Evolutionary conservation across 1,140 invertebrate species (phyloP).

Genomic region (Sminthurinus signatus): DNA sequence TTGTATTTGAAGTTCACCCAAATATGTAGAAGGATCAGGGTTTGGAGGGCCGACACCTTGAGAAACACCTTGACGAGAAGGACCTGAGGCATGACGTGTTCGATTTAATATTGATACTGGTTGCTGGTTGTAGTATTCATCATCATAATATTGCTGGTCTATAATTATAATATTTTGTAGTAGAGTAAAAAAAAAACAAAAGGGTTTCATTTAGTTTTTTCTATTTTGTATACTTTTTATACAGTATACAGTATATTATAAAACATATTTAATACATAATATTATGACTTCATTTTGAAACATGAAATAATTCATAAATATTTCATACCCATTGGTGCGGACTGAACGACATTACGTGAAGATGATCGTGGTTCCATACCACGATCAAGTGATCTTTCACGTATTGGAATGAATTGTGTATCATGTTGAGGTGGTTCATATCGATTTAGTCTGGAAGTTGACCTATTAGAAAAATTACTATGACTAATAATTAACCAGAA

Average conservation of each 20-base stretch:
- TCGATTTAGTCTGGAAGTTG: slow-evolving; percentile 34
- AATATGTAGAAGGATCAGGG: slow-evolving; percentile 52
- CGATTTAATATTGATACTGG: slow-evolving; percentile 31
- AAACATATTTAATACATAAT: too few relatives aligned
- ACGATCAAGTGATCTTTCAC: slow-evolving; percentile 25
- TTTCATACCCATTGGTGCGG: slow-evolving; percentile 6
- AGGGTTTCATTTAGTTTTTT: too few relatives aligned
- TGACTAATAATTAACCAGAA: too few relatives aligned
- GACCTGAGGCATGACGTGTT: slow-evolving; percentile 20
- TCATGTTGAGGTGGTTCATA: slow-evolving; percentile 25
- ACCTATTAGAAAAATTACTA: too few relatives aligned
- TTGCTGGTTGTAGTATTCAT: slow-evolving; percentile 25
- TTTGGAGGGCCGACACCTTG: slow-evolving; percentile 17
- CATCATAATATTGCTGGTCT: slow-evolving; percentile 18
- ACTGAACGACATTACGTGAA: slow-evolving; percentile 2
- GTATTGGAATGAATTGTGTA: slow-evolving; percentile 29
- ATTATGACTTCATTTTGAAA: too few relatives aligned
- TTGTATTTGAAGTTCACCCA: slow-evolving; percentile 89
- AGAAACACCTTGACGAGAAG: not conserved
- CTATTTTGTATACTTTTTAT: too few relatives aligned
- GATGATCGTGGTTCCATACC: slow-evolving; percentile 7
- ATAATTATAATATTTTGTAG: not conserved
- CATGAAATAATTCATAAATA: too few relatives aligned
- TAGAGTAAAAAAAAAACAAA: too few relatives aligned
- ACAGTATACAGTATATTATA: too few relatives aligned